Evolutionary conservation across 2,888 invertebrate species (phyloP).

Genomic region (Notodonta ziczac): DNA sequence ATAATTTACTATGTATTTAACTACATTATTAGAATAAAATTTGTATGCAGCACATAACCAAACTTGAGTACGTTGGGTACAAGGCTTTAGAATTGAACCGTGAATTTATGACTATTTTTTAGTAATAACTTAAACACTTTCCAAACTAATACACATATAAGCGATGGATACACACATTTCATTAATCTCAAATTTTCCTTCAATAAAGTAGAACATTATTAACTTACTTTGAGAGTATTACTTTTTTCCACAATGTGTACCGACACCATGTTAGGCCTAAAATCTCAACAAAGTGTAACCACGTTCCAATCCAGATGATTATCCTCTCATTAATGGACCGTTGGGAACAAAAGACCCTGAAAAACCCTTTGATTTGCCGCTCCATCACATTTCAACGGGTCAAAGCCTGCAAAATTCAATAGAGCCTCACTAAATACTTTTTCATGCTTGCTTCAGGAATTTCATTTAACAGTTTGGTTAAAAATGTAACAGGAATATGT

Average conservation of each 20-base stretch:
- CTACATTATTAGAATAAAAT: no score
- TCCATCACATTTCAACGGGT: slow-evolving; percentile 74
- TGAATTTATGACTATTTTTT: no score
- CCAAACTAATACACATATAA: no score
- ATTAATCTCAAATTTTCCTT: no score
- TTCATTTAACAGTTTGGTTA: slow-evolving; percentile 13
- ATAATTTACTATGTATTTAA: no score
- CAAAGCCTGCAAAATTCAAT: slow-evolving; percentile 70
- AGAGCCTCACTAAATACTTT: slow-evolving; percentile 61
- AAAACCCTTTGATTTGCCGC: slow-evolving; percentile 82
- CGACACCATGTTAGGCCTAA: slow-evolving; percentile 8
- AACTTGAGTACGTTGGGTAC: no score
- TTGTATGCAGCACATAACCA: no score
- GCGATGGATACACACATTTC: no score
- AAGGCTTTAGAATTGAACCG: no score
- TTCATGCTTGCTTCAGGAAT: slow-evolving; percentile 40
- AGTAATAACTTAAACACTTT: no score
- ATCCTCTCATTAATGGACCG: slow-evolving; percentile 64
- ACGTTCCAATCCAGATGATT: slow-evolving; percentile 64
- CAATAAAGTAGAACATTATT: background rate
- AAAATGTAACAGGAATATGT: background rate
- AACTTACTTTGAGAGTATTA: no score
- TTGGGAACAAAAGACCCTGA: slow-evolving; percentile 67
- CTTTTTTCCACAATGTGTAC: background rate
- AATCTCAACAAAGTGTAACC: slow-evolving; percentile 32